These are phyloP conservation scores for Tetrao urogallus DNA, from an alignment of 2,113 vertebrate genomes.

Conservation along the genomic window DNA sequence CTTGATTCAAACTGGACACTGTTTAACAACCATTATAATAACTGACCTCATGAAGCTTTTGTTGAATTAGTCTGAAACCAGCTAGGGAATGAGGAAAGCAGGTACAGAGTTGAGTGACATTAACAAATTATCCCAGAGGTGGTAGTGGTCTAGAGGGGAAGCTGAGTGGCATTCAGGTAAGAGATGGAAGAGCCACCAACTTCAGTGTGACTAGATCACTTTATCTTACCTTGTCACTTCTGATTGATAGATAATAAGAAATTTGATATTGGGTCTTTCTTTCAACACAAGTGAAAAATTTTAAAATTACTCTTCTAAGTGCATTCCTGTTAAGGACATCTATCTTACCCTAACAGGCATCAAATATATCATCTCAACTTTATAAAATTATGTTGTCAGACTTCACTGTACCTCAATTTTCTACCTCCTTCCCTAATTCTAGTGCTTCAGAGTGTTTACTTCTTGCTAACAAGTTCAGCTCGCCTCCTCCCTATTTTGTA, in stretches of 20 bases:
- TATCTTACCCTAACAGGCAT: neutral
- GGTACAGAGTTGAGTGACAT: neutral
- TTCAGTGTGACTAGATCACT: neutral
- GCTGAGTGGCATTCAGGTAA: no score
- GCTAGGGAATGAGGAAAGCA: neutral
- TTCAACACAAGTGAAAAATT: neutral
- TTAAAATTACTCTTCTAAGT: neutral
- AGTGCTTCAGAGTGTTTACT: neutral
- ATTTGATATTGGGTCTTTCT: neutral
- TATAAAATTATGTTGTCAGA: neutral
- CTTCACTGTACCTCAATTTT: neutral
- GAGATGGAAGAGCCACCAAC: neutral
- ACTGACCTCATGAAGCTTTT: neutral
- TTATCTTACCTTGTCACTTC: neutral
- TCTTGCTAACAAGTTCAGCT: neutral
- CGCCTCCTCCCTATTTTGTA: neutral
- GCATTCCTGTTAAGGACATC: neutral
- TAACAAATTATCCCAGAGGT: neutral
- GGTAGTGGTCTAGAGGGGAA: neutral
- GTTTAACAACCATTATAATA: neutral
- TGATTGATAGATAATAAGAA: neutral
- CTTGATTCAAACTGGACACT: neutral
- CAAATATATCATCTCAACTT: neutral
- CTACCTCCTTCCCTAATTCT: neutral
- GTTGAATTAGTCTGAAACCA: neutral